A percentile compares a stretch with the other conserved stretches of the same genome.
phyloP scores from a whole-genome alignment of 2,113 vertebrate species.

The Corydoras sp. region DNA sequence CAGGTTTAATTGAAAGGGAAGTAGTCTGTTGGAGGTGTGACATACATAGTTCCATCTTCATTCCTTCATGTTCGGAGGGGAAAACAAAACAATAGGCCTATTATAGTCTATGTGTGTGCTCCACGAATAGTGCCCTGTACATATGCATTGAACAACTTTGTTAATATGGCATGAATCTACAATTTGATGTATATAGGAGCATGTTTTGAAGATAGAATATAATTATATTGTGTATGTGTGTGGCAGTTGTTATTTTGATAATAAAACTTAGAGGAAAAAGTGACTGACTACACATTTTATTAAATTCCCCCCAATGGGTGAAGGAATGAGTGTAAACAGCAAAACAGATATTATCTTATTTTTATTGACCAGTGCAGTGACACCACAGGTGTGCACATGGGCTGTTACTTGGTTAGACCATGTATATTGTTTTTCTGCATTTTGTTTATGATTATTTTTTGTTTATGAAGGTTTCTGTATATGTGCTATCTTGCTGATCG shows the following conservation, averaged over 20 bases:
- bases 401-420: constrained; percentile 22
- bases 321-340: constrained; percentile 48
- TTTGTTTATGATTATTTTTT: constrained; percentile 1
- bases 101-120: constrained; percentile 42
- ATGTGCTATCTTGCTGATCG: constrained; percentile 2
- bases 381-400: constrained; percentile 32
- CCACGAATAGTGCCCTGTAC: constrained; percentile 47
- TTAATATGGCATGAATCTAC: constrained; percentile 76
- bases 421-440: constrained; percentile 36
- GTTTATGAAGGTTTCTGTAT: constrained; percentile 23
- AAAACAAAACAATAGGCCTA: constrained; percentile 34
- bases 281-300: constrained; percentile 64
- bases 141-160: constrained; percentile 58
- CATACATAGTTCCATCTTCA: not conserved
- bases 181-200: constrained; percentile 76
- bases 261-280: constrained; percentile 64
- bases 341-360: constrained; percentile 42
- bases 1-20: constrained; percentile 15
- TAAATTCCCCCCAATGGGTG: constrained; percentile 54
- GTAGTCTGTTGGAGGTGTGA: constrained; percentile 14
- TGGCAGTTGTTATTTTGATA: constrained; percentile 68
- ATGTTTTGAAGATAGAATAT: constrained; percentile 74
- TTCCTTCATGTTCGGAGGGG: constrained; percentile 9
- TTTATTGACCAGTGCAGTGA: constrained; percentile 12
- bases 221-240: constrained; percentile 66